Conservation (phyloP, 2,888 invertebrate genomes). For the Agriopis leucophaearia region DNA sequence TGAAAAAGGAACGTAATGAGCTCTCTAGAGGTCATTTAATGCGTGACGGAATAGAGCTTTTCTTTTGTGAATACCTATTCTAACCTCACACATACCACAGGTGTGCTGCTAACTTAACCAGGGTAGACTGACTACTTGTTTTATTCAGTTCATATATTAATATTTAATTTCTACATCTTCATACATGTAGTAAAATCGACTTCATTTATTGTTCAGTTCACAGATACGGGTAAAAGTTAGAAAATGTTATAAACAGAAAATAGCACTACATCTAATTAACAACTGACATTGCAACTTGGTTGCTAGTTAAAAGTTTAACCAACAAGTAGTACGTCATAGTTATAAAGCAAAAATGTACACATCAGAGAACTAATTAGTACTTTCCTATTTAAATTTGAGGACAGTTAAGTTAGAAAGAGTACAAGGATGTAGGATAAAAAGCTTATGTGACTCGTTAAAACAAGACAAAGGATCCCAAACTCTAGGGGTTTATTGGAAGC, state of each 20-base stretch:
- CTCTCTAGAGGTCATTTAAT: constrained; percentile 39
- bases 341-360: background rate
- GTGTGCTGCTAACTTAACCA: too few relatives aligned
- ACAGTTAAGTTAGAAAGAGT: too few relatives aligned
- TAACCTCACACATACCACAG: background rate
- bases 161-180: too few relatives aligned
- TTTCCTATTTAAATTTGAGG: too few relatives aligned
- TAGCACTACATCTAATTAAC: background rate
- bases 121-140: too few relatives aligned
- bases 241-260: too few relatives aligned
- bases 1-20: constrained; percentile 34
- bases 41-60: constrained; percentile 37
- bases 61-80: constrained; percentile 46
- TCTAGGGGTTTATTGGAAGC: too few relatives aligned
- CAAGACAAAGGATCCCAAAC: too few relatives aligned
- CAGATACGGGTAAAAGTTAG: background rate
- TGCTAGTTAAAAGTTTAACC: background rate
- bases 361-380: too few relatives aligned
- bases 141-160: too few relatives aligned
- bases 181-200: background rate
- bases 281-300: background rate
- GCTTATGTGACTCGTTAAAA: too few relatives aligned
- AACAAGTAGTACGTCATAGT: background rate
- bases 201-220: background rate
- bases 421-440: too few relatives aligned